These are phyloP conservation scores for Cinclus cinclus DNA, from an alignment of 2,113 vertebrate species.

Conservation along the genomic window DNA sequence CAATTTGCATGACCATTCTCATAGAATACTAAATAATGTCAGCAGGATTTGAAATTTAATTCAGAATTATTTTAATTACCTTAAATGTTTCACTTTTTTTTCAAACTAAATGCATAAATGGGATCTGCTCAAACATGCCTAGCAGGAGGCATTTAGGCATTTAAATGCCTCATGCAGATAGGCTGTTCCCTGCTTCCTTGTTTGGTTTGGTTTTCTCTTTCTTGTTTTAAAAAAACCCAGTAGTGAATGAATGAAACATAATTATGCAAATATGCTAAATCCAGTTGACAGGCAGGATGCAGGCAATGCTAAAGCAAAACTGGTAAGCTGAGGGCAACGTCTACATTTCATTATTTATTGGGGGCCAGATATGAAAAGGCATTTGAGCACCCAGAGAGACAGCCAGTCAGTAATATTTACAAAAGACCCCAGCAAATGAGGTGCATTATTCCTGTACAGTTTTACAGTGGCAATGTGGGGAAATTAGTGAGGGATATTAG, in stretches of 20 bases:
- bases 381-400: constrained; percentile 2
- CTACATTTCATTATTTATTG: constrained; percentile 56
- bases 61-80: constrained; percentile 52
- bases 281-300: constrained; percentile 17
- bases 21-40: constrained; percentile 9
- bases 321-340: constrained; percentile 44
- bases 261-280: constrained; percentile 45
- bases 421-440: background rate
- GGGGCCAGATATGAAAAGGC: constrained; percentile 13
- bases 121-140: constrained; percentile 39
- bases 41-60: constrained; percentile 30
- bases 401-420: background rate
- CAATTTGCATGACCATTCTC: background rate
- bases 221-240: background rate
- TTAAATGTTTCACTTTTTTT: constrained; percentile 48
- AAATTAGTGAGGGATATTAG: background rate
- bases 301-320: constrained; percentile 22
- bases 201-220: constrained; percentile 15
- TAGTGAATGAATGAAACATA: constrained; percentile 53
- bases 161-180: constrained; percentile 35
- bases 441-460: background rate
- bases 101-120: constrained; percentile 39
- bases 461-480: background rate
- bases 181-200: constrained; percentile 18
- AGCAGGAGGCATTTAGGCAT: constrained; percentile 34